phyloP scores from a whole-genome alignment of 2,888 invertebrate species.

The Resseliella maxima region DNA sequence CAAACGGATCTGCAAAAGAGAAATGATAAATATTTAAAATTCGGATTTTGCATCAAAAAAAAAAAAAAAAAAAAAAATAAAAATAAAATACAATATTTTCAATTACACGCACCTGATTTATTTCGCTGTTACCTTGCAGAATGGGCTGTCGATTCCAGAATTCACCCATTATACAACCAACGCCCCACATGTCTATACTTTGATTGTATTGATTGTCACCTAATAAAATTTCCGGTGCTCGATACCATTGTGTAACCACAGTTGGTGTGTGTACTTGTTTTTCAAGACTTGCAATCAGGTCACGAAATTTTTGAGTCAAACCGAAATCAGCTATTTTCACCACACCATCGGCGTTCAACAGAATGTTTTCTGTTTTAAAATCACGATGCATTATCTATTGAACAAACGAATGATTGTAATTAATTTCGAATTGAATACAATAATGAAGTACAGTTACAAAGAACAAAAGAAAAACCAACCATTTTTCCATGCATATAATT shows the following conservation, averaged over 20 bases:
- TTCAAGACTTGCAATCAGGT: neutral
- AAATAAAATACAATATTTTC: no score
- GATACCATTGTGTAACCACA: slow-evolving; percentile 36
- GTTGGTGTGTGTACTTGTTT: neutral
- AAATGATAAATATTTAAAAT: no score
- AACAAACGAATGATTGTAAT: no score
- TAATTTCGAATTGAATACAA: neutral
- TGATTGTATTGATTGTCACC: neutral
- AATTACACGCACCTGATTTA: no score
- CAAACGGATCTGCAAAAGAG: no score
- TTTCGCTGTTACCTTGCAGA: neutral
- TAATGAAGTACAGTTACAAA: no score
- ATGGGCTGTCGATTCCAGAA: neutral
- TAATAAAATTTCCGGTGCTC: neutral
- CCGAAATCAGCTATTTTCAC: slow-evolving; percentile 46
- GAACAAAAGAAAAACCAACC: neutral
- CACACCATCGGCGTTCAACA: neutral
- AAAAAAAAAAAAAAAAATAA: no score
- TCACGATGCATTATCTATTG: slow-evolving; percentile 49
- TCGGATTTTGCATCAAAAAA: no score
- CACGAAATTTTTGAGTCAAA: neutral
- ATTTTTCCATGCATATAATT: neutral
- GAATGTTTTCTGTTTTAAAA: slow-evolving; percentile 9
- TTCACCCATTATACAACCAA: slow-evolving; percentile 42
- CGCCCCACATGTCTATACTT: neutral